These are phyloP conservation scores for Xestoiulus laeticollis DNA, from an alignment of 2,888 invertebrate genomes.

Conservation along the genomic window DNA sequence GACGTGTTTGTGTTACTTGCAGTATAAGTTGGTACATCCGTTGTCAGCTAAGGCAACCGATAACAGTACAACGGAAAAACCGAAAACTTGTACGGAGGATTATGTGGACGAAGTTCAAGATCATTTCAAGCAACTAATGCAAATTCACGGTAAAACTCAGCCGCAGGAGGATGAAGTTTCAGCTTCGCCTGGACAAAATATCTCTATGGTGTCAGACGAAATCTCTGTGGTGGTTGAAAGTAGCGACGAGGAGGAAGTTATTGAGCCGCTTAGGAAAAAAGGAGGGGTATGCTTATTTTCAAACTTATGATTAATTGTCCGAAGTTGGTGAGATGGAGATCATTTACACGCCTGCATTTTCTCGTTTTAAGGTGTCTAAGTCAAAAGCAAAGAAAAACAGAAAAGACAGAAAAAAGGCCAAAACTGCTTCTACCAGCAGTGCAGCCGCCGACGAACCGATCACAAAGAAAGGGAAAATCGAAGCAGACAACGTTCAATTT, in stretches of 20 bases:
- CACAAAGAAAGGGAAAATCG: background rate
- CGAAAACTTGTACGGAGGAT: background rate
- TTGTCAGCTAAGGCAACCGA: background rate
- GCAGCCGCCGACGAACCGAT: background rate
- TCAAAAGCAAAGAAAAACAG: slow-evolving; percentile 27
- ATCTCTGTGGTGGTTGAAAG: background rate
- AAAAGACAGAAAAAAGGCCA: background rate
- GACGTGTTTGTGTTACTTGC: background rate
- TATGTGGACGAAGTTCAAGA: slow-evolving; percentile 46
- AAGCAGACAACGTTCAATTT: background rate
- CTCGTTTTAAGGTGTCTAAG: background rate
- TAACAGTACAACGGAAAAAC: background rate
- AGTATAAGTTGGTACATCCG: slow-evolving; percentile 39
- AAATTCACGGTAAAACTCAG: background rate
- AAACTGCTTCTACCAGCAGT: background rate
- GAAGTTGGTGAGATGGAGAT: no score
- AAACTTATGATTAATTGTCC: no score
- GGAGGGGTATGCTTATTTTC: background rate
- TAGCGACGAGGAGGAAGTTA: background rate
- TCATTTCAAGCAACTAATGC: slow-evolving; percentile 48
- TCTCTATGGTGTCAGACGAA: background rate
- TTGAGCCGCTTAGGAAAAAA: background rate
- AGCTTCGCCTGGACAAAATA: background rate
- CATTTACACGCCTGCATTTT: background rate
- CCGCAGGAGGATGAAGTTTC: background rate